Percentiles rank a stretch among this genome's conserved stretches.
Evolutionary conservation across 2,888 invertebrate species (phyloP).

Genomic region (Coenonympha glycerion): DNA sequence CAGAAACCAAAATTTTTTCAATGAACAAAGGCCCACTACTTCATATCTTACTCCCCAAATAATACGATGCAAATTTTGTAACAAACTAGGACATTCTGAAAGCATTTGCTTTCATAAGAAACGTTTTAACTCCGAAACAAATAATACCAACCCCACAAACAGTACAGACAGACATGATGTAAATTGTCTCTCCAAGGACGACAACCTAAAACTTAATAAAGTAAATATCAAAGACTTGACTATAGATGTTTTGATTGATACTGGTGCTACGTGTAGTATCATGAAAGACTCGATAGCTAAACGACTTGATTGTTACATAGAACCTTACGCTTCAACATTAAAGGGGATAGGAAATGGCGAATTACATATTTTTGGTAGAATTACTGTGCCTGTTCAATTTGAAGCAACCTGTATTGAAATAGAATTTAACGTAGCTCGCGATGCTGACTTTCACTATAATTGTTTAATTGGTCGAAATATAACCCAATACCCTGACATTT

Average conservation of each 20-base stretch:
- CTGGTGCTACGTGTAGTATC: slow-evolving; percentile 28
- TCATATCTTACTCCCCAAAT: no score
- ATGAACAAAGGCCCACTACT: no score
- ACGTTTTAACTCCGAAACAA: no score
- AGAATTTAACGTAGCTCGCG: slow-evolving; percentile 22
- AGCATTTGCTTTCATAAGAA: no score
- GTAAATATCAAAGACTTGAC: slow-evolving; percentile 15
- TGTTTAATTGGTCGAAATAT: slow-evolving; percentile 22
- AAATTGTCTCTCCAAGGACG: no score
- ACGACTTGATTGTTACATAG: slow-evolving; percentile 12
- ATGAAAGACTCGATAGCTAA: slow-evolving; percentile 26
- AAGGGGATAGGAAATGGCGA: slow-evolving; percentile 21
- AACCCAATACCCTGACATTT: slow-evolving; percentile 20
- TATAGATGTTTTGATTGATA: slow-evolving; percentile 24
- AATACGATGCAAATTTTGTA: no score
- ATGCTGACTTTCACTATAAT: slow-evolving; percentile 18
- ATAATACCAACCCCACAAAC: no score
- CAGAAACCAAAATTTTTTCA: no score
- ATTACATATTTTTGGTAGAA: slow-evolving; percentile 18
- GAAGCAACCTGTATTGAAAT: slow-evolving; percentile 26
- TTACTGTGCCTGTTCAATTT: slow-evolving; percentile 24
- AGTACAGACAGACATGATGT: no score
- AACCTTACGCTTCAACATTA: slow-evolving; percentile 14
- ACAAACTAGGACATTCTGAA: no score
- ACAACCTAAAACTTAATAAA: slow-evolving; percentile 14